A percentile compares a stretch with the other conserved stretches of the same genome.
phyloP scores from a whole-genome alignment of 2,797 vertebrate genomes.

The Tadarida brasiliensis region DNA sequence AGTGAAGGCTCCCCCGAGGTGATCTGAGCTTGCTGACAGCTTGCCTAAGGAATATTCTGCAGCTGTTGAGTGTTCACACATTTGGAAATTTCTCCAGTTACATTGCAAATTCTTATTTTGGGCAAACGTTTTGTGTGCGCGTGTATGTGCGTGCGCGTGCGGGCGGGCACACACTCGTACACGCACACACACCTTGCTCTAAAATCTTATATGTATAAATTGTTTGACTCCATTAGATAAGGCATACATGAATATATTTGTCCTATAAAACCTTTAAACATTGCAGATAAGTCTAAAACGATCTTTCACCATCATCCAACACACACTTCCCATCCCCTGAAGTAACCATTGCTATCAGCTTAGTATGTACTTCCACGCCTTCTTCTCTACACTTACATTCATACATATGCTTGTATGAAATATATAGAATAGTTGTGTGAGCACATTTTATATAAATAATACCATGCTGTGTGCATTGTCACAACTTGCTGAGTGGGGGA shows the following conservation, averaged over 20 bases:
- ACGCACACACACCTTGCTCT: neutral
- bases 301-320: neutral
- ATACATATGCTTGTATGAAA: neutral
- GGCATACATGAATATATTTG: neutral
- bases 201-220: neutral
- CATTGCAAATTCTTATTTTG: neutral
- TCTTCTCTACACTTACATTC: neutral
- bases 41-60: neutral
- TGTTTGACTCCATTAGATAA: constrained; percentile 5
- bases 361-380: neutral
- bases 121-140: neutral
- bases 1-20: neutral
- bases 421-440: neutral
- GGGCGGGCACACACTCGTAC: neutral
- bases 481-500: neutral
- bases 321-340: neutral
- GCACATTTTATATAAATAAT: constrained; percentile 15
- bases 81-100: neutral
- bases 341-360: neutral
- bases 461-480: neutral
- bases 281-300: neutral
- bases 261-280: neutral
- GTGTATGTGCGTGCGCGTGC: neutral
- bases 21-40: neutral
- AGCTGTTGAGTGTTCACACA: neutral